Percentiles rank a stretch among this genome's conserved stretches.
phyloP scores from a whole-genome alignment of 2,113 vertebrate genomes.

The Myrmophylax atrothorax region DNA sequence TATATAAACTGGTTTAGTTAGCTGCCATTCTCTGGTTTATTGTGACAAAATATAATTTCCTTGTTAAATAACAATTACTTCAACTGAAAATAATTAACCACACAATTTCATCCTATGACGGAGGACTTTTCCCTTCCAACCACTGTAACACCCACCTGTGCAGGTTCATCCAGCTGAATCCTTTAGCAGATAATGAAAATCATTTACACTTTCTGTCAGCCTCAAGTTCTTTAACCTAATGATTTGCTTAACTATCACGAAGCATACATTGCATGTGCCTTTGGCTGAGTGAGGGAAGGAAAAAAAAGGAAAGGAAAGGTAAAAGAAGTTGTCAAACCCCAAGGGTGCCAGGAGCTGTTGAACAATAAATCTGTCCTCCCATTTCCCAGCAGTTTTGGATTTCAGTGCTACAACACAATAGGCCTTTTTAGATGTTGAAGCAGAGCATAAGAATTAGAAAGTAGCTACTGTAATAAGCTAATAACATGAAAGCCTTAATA shows the following conservation, averaged over 20 bases:
- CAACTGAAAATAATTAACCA: slow-evolving; percentile 56
- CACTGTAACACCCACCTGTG: slow-evolving; percentile 46
- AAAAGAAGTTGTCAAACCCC: not conserved
- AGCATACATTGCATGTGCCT: not conserved
- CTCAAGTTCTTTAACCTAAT: slow-evolving; percentile 41
- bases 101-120: slow-evolving; percentile 46
- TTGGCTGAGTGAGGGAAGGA: not conserved
- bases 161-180: slow-evolving; percentile 48
- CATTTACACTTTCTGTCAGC: slow-evolving; percentile 62
- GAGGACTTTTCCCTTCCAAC: slow-evolving; percentile 27
- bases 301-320: not conserved
- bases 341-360: not conserved
- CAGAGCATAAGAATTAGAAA: not conserved
- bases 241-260: slow-evolving; percentile 25
- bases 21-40: slow-evolving; percentile 13
- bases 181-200: slow-evolving; percentile 57
- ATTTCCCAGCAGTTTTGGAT: not conserved
- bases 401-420: not conserved
- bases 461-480: slow-evolving; percentile 6
- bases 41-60: slow-evolving; percentile 65
- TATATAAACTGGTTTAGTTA: slow-evolving; percentile 22
- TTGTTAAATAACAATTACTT: slow-evolving; percentile 63
- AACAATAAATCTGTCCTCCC: slow-evolving; percentile 18
- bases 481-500: slow-evolving; percentile 37
- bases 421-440: not conserved